Percentiles rank a stretch among this genome's conserved stretches.
phyloP scores from a whole-genome alignment of 2,888 invertebrate species.

The Ecliptopera silaceata region DNA sequence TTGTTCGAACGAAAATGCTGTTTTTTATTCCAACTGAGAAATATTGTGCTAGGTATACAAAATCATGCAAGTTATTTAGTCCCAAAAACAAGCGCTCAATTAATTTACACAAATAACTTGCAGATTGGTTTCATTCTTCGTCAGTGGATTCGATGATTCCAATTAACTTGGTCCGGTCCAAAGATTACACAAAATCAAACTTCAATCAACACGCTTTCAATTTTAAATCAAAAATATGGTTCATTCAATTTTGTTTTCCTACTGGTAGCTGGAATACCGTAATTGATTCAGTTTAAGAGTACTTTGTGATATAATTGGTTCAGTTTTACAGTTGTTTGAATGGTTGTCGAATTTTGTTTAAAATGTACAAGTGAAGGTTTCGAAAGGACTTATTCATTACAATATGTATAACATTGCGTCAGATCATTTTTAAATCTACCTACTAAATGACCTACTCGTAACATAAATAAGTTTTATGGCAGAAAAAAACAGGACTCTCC shows the following conservation, averaged over 20 bases:
- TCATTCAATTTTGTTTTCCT: not conserved
- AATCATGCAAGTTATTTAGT: conserved; percentile 1
- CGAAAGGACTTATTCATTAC: too few relatives aligned
- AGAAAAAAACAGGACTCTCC: too few relatives aligned
- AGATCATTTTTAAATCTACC: too few relatives aligned
- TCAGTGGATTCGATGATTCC: conserved; percentile 12
- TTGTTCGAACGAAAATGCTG: too few relatives aligned
- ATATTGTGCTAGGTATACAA: not conserved
- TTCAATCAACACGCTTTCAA: conserved; percentile 4
- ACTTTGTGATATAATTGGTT: not conserved
- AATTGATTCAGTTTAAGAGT: not conserved
- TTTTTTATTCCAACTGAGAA: not conserved
- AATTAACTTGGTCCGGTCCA: conserved; percentile 18
- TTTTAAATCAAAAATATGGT: conserved; percentile 6
- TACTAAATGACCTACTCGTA: too few relatives aligned
- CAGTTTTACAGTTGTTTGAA: not conserved
- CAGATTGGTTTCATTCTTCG: conserved; percentile 14
- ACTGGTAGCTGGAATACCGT: not conserved
- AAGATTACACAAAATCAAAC: conserved; percentile 9
- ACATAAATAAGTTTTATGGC: too few relatives aligned
- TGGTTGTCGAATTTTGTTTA: too few relatives aligned
- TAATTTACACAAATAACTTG: conserved; percentile 1
- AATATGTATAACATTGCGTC: too few relatives aligned
- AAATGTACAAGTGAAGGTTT: too few relatives aligned
- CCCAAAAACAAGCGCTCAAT: conserved; percentile 1